A percentile compares a stretch with the other conserved stretches of the same genome.
Evolutionary conservation across 2,888 invertebrate species (phyloP).

Genomic region (Atrina japonica): DNA sequence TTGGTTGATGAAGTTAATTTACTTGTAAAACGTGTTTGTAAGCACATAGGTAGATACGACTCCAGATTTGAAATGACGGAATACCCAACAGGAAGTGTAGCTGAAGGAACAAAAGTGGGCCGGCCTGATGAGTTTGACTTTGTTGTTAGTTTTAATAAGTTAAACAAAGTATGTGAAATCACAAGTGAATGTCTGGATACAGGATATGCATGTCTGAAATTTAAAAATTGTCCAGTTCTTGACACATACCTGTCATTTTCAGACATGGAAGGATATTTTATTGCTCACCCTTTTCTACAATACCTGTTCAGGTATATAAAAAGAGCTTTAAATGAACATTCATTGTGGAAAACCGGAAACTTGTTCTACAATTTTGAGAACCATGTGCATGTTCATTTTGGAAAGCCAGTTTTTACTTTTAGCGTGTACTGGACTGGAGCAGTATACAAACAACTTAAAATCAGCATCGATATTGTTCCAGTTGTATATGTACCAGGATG

Average conservation of each 20-base stretch:
- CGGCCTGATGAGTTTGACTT: slow-evolving; percentile 40
- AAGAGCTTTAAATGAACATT: slow-evolving; percentile 21
- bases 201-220: slow-evolving; percentile 22
- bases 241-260: slow-evolving; percentile 9
- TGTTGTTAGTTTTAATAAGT: slow-evolving; percentile 16
- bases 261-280: slow-evolving; percentile 19
- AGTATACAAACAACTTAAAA: slow-evolving; percentile 26
- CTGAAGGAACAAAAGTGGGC: slow-evolving; percentile 37
- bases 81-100: slow-evolving; percentile 30
- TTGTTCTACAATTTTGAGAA: slow-evolving; percentile 18
- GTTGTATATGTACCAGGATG: slow-evolving; percentile 23
- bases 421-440: slow-evolving; percentile 24
- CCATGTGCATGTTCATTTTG: slow-evolving; percentile 3
- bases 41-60: slow-evolving; percentile 15
- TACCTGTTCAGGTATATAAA: slow-evolving; percentile 11
- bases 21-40: slow-evolving; percentile 8
- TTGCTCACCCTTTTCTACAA: slow-evolving; percentile 27
- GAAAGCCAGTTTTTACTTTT: slow-evolving; percentile 36
- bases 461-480: slow-evolving; percentile 38
- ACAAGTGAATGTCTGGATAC: slow-evolving; percentile 10
- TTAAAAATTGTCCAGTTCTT: neutral
- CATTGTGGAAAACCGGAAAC: slow-evolving; percentile 12
- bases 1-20: neutral
- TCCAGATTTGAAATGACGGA: slow-evolving; percentile 20
- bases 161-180: neutral